phyloP scores from a whole-genome alignment of 2,113 vertebrate genomes.

The Peromyscus leucopus region DNA sequence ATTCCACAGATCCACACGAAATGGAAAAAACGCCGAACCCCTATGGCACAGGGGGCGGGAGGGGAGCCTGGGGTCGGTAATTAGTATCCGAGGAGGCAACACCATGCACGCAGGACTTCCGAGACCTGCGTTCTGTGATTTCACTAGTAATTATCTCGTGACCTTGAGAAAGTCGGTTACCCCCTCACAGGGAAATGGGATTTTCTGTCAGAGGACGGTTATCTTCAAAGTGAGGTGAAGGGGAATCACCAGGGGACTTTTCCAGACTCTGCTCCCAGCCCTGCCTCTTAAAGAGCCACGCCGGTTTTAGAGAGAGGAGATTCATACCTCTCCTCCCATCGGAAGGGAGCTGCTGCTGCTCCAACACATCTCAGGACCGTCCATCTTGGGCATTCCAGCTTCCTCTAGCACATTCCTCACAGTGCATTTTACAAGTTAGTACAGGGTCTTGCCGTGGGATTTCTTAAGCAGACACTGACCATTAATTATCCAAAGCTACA shows the following conservation, averaged over 20 bases:
- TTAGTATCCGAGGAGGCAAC: not conserved
- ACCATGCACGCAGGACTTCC: not conserved
- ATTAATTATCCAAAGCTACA: not conserved
- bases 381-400: not conserved
- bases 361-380: fast-evolving
- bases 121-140: not conserved
- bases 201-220: not conserved
- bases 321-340: not conserved
- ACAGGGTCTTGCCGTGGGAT: not conserved
- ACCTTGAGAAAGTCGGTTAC: slow-evolving; percentile 53
- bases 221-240: not conserved
- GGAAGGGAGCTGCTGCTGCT: not conserved
- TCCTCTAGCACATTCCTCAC: not conserved
- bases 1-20: slow-evolving; percentile 24
- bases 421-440: not conserved
- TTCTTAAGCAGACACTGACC: not conserved
- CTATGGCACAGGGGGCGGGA: fast-evolving
- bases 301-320: not conserved
- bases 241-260: not conserved
- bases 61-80: not conserved
- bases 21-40: not conserved
- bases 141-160: slow-evolving; percentile 27
- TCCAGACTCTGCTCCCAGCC: not conserved
- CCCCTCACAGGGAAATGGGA: not conserved
- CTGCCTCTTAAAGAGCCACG: not conserved